These are phyloP conservation scores for Gambusia holbrooki DNA, from an alignment of 2,113 vertebrate genomes.

Conservation along the genomic window DNA sequence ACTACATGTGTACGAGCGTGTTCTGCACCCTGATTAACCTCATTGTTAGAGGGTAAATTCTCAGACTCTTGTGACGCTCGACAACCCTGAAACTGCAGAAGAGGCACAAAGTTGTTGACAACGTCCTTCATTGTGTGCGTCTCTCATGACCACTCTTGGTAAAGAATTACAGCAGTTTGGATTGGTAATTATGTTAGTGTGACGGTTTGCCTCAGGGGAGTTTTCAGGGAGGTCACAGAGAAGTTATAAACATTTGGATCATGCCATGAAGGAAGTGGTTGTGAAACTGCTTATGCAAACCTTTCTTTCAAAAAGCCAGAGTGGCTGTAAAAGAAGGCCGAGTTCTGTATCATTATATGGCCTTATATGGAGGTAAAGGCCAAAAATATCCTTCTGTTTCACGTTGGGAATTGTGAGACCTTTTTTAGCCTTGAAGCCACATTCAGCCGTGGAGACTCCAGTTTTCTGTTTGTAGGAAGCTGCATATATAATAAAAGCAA, in stretches of 20 bases:
- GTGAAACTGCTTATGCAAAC: slow-evolving; percentile 24
- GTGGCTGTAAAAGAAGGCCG: slow-evolving; percentile 51
- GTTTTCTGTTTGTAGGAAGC: slow-evolving; percentile 12
- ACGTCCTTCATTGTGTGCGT: slow-evolving; percentile 35
- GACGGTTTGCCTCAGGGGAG: slow-evolving; percentile 11
- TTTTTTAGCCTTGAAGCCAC: slow-evolving; percentile 27
- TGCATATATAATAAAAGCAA: slow-evolving; percentile 3
- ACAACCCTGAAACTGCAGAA: slow-evolving; percentile 53
- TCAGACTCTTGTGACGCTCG: slow-evolving; percentile 65
- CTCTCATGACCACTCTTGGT: slow-evolving; percentile 41
- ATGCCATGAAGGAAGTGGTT: slow-evolving; percentile 15
- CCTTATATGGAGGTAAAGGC: slow-evolving; percentile 59
- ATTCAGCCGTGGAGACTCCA: slow-evolving; percentile 26
- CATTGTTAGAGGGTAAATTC: slow-evolving; percentile 58
- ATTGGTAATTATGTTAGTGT: slow-evolving; percentile 36
- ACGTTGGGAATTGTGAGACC: slow-evolving; percentile 31
- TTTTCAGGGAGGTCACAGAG: slow-evolving; percentile 24
- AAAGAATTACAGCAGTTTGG: slow-evolving; percentile 52
- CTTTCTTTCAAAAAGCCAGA: slow-evolving; percentile 41
- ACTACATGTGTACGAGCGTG: slow-evolving; percentile 30
- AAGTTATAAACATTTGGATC: slow-evolving; percentile 39
- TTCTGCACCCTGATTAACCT: slow-evolving; percentile 63
- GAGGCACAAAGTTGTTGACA: slow-evolving; percentile 60
- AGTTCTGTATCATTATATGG: slow-evolving; percentile 40
- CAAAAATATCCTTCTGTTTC: slow-evolving; percentile 55